Evolutionary conservation across 2,113 vertebrate species (phyloP).

Genomic region (Phaetusa simplex): DNA sequence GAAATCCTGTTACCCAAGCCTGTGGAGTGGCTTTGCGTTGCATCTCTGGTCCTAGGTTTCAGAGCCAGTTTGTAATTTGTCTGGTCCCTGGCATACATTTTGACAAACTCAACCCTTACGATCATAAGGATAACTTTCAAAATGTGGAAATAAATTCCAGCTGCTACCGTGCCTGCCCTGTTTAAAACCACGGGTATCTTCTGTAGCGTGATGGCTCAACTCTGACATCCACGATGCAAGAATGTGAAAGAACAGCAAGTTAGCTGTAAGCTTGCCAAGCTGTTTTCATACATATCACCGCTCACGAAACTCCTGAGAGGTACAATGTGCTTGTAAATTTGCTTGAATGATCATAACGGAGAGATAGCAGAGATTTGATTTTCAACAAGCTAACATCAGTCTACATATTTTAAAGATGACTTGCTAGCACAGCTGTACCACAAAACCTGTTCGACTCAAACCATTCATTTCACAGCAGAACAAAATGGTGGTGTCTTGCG

Average conservation of each 20-base stretch:
- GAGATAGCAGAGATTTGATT: background rate
- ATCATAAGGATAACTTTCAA: background rate
- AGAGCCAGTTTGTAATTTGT: background rate
- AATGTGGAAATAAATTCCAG: background rate
- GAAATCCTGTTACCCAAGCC: background rate
- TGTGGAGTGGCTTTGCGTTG: background rate
- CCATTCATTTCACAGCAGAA: background rate
- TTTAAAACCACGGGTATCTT: background rate
- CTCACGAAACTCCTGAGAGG: background rate
- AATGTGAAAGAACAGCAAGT: background rate
- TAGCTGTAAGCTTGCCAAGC: background rate
- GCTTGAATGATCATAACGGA: background rate
- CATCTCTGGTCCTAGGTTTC: background rate
- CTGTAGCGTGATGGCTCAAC: accelerated
- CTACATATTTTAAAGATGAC: background rate
- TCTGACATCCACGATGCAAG: background rate
- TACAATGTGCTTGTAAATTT: accelerated
- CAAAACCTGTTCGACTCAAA: background rate
- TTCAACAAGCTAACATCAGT: background rate
- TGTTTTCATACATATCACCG: background rate
- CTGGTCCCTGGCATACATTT: background rate
- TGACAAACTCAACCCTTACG: background rate
- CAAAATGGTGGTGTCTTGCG: background rate
- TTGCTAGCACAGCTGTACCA: background rate
- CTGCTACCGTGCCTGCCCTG: background rate